A percentile compares a stretch with the other conserved stretches of the same genome.
Evolutionary conservation across 2,888 invertebrate genomes (phyloP).

Genomic region (Philhelius pedissequus): DNA sequence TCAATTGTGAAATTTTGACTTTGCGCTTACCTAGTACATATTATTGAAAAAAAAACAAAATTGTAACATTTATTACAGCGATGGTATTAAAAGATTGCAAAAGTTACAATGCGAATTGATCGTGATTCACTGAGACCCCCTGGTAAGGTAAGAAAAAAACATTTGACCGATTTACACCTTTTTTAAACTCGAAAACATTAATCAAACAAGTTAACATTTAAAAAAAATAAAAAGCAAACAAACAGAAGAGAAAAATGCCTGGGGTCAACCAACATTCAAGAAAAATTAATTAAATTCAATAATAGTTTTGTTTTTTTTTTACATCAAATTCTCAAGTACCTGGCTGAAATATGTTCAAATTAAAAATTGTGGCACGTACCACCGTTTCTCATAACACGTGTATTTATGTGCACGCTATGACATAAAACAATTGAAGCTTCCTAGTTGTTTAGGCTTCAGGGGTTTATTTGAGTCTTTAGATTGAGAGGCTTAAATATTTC

Average conservation of each 20-base stretch:
- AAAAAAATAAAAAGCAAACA: background rate
- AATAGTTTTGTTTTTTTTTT: constrained; percentile 8
- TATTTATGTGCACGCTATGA: constrained; percentile 53
- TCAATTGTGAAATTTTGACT: no score
- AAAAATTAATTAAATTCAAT: background rate
- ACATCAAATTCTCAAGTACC: background rate
- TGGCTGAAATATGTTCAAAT: constrained; percentile 1
- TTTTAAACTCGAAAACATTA: no score
- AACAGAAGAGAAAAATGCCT: background rate
- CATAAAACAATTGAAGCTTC: constrained; percentile 63
- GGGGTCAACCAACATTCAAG: background rate
- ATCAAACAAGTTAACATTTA: background rate
- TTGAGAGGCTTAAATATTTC: constrained; percentile 40
- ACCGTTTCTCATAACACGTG: constrained; percentile 14
- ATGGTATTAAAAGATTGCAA: no score
- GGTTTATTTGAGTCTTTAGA: constrained; percentile 2
- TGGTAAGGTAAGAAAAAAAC: no score
- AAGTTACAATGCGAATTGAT: no score
- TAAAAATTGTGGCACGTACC: constrained; percentile 51
- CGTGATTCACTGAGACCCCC: no score
- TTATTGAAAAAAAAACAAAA: no score
- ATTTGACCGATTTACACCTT: no score
- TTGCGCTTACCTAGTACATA: no score
- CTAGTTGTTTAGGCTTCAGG: constrained; percentile 21
- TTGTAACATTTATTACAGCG: no score